Evolutionary conservation across 2,888 invertebrate species (phyloP), one percentile per base, ranked within the genome.

Genomic region (Cyclophora albipunctata): DNA sequence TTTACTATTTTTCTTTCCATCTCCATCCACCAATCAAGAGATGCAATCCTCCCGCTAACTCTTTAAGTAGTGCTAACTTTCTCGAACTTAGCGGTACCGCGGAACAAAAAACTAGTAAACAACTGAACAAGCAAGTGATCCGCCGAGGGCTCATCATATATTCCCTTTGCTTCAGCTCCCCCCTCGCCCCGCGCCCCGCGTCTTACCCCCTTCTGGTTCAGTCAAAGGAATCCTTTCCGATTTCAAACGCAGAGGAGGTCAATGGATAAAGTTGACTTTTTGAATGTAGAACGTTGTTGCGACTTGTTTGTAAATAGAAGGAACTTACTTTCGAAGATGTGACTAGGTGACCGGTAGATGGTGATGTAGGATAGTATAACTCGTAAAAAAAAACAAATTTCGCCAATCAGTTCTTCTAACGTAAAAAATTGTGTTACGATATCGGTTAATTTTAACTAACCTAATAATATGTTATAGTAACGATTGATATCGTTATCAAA

Each of bases 121-220:
- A 54, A 45, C 53, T 48, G 51, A 54, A 58, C 55, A 54, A 53
- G 52, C 45, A 37, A 34, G 40, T 45, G 54, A 50, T 47, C 61
- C 63, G 58, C 62, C 37, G 37, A 4, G 37, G 59, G 58, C 69
- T 79, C 77, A 80, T 81, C 73, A 69, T 57, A 64, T 68, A 82
- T 82, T 81, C 81, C 68, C 73, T 81, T 81, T 81, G 74, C 65
- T 49, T 45, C 59, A 58, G 53, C 40, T 44, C 40, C 40, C 40
- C 48, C 34, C 40, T 7, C 7, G 4, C 2, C 6, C 34, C 40
- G 34, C 47, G n/a, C 6, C 40, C 48, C 50, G 60, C 37, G 4
- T 37, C 5, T 37, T 5, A 5, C 5, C 37, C 37, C 4, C 37
- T 37, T 5, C 37, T 5, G 37, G 20, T 20, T 20, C 2, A 37